These are phyloP conservation scores for Zosterops pallidus DNA, from an alignment of 2,113 vertebrate genomes.

Conservation along the genomic window DNA sequence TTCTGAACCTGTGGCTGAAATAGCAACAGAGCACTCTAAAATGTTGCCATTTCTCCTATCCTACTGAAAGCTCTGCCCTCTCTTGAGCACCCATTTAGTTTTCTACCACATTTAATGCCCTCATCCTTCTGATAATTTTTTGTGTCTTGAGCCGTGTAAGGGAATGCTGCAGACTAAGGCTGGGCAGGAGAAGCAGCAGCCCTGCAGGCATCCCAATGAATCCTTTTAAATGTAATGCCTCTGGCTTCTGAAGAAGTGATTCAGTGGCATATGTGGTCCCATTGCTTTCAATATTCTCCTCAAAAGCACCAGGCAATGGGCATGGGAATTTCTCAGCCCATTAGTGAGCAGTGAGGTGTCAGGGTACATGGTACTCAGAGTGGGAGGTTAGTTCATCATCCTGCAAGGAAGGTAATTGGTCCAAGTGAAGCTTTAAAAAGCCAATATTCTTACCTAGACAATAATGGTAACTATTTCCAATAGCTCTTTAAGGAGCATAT, in stretches of 20 bases:
- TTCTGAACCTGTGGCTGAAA: background rate
- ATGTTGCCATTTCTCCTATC: background rate
- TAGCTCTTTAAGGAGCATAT: background rate
- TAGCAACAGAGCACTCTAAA: background rate
- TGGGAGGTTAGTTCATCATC: background rate
- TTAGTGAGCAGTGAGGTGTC: background rate
- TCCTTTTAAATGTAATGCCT: background rate
- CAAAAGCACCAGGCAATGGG: fast-evolving
- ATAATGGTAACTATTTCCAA: background rate
- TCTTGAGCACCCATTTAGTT: background rate
- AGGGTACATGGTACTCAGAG: background rate
- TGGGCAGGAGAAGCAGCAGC: background rate
- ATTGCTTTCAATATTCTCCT: background rate
- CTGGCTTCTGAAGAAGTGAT: background rate
- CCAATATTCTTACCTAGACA: background rate
- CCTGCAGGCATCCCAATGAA: background rate
- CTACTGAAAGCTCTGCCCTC: background rate
- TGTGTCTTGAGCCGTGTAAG: background rate
- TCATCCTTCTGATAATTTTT: background rate
- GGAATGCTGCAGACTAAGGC: background rate
- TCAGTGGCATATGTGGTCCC: background rate
- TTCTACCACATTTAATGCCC: background rate
- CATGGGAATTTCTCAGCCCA: background rate
- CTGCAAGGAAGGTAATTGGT: background rate
- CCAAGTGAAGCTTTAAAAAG: background rate